Base-by-base conservation (phyloP, 2,113 vertebrate species). In the Neogobius melanostomus region DNA sequence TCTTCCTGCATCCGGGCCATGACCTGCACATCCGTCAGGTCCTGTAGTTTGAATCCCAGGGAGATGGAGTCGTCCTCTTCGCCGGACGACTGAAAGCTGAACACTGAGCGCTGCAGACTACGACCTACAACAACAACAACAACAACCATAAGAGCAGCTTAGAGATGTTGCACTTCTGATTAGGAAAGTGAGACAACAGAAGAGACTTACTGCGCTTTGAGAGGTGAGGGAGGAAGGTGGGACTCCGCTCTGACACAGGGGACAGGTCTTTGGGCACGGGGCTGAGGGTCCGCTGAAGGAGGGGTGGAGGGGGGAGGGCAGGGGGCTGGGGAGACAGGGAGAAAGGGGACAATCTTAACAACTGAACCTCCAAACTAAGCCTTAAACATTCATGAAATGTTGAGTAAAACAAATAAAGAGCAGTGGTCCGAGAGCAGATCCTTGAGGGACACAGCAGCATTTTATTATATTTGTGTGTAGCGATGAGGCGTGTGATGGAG, bases 1-100 rank as follows among this genome's bases (percentile, higher is more conserved):
- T 99, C 97, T 88, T 99, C 97, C 83, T 99, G 97, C 54, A 99
- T 93, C 47, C 97, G 94, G 69, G 97, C 97, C 96, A 99, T 97
- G 52, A 99, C 97, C 90, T 98, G 97, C 75, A 98, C 97, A 28
- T 99, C 97, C 0, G 94, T 97, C 66, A 99, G 94, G 82, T 99
- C 97, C 72, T 97, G 95, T 61, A 99, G 90, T 76, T 97, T 98
- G 85, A 96, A 98, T n/a, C 95, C 95, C 91, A 95, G 94, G 75
- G 93, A 75, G 72, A 97, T 93, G 17, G 95, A 94, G 69, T 96
- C 94, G 8, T 96, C 95, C 49, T 97, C 96, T 57, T 96, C 95
- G 69, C 95, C 15, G 11, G 96, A 96, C 0, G 94, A 94, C 86
- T 95, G 94, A 0, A 92, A 92, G 48, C 94, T 96, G 82, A 97